These are phyloP conservation scores for Heterodera filipjevi DNA, from an alignment of 2,888 invertebrate genomes.

Conservation along the genomic window DNA sequence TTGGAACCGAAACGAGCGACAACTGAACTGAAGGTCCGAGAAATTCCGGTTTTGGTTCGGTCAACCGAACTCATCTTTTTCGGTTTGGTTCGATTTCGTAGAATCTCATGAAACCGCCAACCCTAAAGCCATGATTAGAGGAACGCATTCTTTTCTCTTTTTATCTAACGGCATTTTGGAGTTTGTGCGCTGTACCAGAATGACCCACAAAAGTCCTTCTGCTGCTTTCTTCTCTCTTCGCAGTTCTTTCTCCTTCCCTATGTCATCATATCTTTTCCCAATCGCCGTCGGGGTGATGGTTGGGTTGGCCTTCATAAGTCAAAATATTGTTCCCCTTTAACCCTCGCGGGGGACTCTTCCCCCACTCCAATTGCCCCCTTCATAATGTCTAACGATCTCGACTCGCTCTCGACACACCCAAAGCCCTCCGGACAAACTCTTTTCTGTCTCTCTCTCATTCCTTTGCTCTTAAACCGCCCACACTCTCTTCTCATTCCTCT, in stretches of 20 bases:
- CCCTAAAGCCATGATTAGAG: no score
- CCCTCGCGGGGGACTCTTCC: background rate
- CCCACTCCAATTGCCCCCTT: background rate
- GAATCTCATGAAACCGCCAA: no score
- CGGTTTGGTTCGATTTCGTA: no score
- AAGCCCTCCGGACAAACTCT: background rate
- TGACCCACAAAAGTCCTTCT: background rate
- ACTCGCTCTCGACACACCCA: background rate
- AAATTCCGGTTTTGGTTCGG: no score
- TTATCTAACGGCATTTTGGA: background rate
- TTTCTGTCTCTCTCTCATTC: background rate
- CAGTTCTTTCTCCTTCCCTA: background rate
- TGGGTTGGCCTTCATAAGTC: slow-evolving; percentile 5
- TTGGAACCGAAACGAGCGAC: no score
- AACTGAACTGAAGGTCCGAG: no score
- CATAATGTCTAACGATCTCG: background rate
- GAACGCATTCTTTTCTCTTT: background rate
- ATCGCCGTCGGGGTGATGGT: no score
- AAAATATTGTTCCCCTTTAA: background rate
- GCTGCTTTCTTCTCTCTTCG: no score
- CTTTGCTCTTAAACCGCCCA: no score
- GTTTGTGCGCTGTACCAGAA: background rate
- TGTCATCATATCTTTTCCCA: background rate
- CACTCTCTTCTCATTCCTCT: background rate
- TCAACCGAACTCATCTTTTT: no score